These are phyloP conservation scores for Watsonalla binaria DNA, from an alignment of 2,888 invertebrate genomes.

Conservation along the genomic window DNA sequence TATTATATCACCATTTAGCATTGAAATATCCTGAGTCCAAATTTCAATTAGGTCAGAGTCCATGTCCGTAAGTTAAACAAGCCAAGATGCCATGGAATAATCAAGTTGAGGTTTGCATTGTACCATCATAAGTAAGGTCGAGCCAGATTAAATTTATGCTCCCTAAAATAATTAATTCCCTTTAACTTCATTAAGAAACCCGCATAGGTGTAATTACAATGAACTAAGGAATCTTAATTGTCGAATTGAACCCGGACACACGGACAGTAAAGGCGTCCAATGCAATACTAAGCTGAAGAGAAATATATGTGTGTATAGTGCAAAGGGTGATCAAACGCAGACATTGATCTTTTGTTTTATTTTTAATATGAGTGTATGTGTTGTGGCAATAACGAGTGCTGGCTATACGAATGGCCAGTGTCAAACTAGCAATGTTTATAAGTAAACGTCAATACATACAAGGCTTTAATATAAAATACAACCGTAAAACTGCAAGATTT, in stretches of 20 bases:
- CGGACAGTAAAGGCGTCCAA: conserved; percentile 8
- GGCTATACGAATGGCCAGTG: too few relatives aligned
- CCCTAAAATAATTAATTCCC: conserved; percentile 77
- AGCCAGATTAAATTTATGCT: conserved; percentile 72
- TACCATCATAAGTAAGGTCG: conserved; percentile 66
- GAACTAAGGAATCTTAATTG: conserved; percentile 77
- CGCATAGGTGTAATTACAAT: conserved; percentile 79
- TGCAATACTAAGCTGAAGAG: not conserved
- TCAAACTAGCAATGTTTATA: too few relatives aligned
- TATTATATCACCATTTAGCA: too few relatives aligned
- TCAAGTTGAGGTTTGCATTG: conserved; percentile 50
- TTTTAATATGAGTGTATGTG: too few relatives aligned
- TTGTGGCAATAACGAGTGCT: too few relatives aligned
- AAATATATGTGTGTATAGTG: too few relatives aligned
- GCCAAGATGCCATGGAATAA: conserved; percentile 44
- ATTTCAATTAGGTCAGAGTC: not conserved
- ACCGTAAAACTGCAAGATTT: too few relatives aligned
- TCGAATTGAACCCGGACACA: conserved; percentile 62
- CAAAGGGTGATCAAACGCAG: too few relatives aligned
- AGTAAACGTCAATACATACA: too few relatives aligned
- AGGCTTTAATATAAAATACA: too few relatives aligned
- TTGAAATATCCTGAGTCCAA: too few relatives aligned
- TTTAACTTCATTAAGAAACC: conserved; percentile 77
- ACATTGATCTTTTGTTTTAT: too few relatives aligned
- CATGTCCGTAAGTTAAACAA: conserved; percentile 25